Evolutionary conservation across 2,888 invertebrate species (phyloP), one percentile per base, ranked within the genome.

Genomic region (Chrysolina haemoptera): DNA sequence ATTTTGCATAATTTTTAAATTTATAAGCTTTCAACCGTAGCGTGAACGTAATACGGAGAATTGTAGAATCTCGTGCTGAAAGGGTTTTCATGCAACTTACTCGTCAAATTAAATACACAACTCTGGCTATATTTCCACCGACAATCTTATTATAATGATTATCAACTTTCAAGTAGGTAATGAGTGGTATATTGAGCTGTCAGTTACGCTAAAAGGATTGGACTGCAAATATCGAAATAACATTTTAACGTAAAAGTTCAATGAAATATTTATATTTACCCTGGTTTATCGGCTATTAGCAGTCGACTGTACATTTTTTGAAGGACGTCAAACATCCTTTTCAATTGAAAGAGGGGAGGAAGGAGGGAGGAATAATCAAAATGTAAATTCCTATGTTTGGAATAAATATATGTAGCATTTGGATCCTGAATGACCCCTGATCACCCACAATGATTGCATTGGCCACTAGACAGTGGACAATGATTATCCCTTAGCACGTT

Each of bases 61-160:
- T 59, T 35, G 27, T 59, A 59, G 35, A 59, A 59, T 59, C 27
- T 16, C 59, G 59, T 59, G 59, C 59, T 35, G 59, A 59, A 59
- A 59, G 27, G 27, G 35, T 59, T 59, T 59, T 59, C 59, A 59
- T 59, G 59, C 59, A 59, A 59, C 27, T 59, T 6, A 35, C 59
- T 59, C 59, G 27, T n/a, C 59, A 35, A 59, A 14, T 27, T 35
- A 27, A 59, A 59, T 27, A 59, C 35, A 59, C 5, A 20, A 59
- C 59, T 59, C n/a, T 10, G 4, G 27, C 10, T 59, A 8, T n/a
- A 59, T 27, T 59, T 59, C 16, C 27, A 59, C 35, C 59, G 27
- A 59, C 59, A 59, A 27, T 59, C n/a, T 59, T 27, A 59, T 59
- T 59, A 59, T 53, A 59, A 27, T 59, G 35, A 59, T 59, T 59